Evolutionary conservation across 2,888 invertebrate species (phyloP).

Genomic region (Leptinotarsa peninsularis): DNA sequence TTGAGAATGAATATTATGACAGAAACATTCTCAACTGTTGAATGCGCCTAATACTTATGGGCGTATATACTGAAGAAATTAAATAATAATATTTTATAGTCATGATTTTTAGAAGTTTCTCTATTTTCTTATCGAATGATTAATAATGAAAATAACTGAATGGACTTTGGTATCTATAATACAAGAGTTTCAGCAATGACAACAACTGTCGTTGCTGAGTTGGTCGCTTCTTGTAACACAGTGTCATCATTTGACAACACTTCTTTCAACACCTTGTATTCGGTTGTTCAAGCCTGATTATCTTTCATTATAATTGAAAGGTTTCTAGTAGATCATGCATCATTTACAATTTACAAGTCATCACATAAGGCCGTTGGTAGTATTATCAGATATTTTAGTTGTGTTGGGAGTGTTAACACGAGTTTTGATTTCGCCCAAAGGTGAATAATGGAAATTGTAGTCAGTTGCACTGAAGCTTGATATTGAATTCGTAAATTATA

Average conservation of each 20-base stretch:
- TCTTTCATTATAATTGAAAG: not conserved
- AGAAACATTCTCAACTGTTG: too few relatives aligned
- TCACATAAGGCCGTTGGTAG: not conserved
- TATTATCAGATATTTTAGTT: constrained; percentile 8
- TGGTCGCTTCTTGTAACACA: too few relatives aligned
- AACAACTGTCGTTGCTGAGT: too few relatives aligned
- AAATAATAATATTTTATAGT: too few relatives aligned
- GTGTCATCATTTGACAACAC: too few relatives aligned
- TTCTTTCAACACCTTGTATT: not conserved
- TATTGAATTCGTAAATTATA: constrained; percentile 17
- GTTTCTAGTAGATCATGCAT: not conserved
- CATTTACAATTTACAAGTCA: not conserved
- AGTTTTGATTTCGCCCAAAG: constrained; percentile 6
- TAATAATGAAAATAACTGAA: too few relatives aligned
- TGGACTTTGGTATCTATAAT: too few relatives aligned
- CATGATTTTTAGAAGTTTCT: too few relatives aligned
- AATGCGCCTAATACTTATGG: too few relatives aligned
- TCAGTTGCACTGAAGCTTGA: constrained; percentile 7
- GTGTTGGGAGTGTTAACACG: constrained; percentile 12
- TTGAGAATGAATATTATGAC: not conserved
- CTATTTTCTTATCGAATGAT: too few relatives aligned
- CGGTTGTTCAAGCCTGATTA: not conserved
- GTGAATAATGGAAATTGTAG: constrained; percentile 14
- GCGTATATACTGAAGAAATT: too few relatives aligned
- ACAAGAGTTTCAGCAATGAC: too few relatives aligned